Percentiles rank a stretch among this genome's conserved stretches.
Conservation (phyloP, 2,113 vertebrate species). For the Tamias sibiricus region DNA sequence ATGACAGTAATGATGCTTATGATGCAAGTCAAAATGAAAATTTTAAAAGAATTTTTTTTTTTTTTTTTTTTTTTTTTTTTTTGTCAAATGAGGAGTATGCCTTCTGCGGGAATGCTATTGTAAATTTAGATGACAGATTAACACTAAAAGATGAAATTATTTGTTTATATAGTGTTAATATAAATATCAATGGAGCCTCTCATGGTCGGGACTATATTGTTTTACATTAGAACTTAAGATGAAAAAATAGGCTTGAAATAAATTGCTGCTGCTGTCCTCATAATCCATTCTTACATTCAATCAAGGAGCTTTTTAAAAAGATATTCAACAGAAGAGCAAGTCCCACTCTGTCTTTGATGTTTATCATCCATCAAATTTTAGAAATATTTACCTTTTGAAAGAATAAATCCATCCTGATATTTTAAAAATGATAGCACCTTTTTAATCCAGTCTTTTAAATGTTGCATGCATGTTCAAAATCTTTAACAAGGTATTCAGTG, state of each 20-base stretch:
- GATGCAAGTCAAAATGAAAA: not conserved
- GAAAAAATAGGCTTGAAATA: not conserved
- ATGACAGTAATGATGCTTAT: not conserved
- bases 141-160: not conserved
- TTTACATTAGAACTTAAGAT: not conserved
- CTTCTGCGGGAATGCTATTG: not conserved
- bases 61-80: not conserved
- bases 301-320: not conserved
- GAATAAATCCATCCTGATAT: not conserved
- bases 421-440: conserved; percentile 30
- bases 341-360: not conserved
- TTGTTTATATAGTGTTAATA: not conserved
- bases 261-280: not conserved
- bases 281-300: not conserved
- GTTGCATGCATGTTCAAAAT: not conserved
- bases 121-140: not conserved
- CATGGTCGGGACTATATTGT: not conserved
- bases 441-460: not conserved
- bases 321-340: not conserved
- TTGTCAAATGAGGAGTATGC: not conserved
- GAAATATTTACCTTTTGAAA: conserved; percentile 15
- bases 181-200: not conserved
- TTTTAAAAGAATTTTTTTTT: not conserved
- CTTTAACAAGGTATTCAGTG: not conserved
- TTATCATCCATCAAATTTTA: conserved; percentile 27